These are phyloP conservation scores for Hydropotes inermis DNA, from an alignment of 2,113 vertebrate genomes.

Conservation along the genomic window DNA sequence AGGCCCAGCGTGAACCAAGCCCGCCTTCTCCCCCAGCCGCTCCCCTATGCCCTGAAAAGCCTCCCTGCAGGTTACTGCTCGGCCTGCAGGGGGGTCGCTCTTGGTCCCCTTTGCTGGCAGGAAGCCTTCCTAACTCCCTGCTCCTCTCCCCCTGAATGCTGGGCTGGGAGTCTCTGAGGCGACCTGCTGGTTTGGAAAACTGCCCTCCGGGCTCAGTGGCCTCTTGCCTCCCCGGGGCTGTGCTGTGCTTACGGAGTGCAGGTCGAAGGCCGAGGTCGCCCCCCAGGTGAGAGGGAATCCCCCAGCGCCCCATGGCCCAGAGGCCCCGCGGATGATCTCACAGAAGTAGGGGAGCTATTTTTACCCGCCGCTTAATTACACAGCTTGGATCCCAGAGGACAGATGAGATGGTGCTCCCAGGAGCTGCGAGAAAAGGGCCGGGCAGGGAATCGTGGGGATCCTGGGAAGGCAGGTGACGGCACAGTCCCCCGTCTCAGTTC, in stretches of 20 bases:
- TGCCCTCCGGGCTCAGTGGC: background rate
- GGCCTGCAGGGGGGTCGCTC: background rate
- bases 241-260: background rate
- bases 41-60: background rate
- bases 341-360: slow-evolving; percentile 39
- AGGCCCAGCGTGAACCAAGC: background rate
- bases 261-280: background rate
- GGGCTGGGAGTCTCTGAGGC: background rate
- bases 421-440: background rate
- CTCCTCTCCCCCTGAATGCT: rapidly evolving
- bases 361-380: slow-evolving; percentile 60
- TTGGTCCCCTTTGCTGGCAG: background rate
- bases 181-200: background rate
- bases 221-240: background rate
- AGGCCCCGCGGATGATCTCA: background rate
- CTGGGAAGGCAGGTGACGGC: background rate
- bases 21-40: background rate
- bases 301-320: background rate
- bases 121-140: background rate
- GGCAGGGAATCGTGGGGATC: background rate
- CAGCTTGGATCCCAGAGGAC: background rate
- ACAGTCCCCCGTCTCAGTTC: too few relatives aligned
- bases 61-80: background rate
- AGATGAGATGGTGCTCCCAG: background rate
- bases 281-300: slow-evolving; percentile 13